phyloP scores from a whole-genome alignment of 2,888 invertebrate species.

The Lysandra coridon region DNA sequence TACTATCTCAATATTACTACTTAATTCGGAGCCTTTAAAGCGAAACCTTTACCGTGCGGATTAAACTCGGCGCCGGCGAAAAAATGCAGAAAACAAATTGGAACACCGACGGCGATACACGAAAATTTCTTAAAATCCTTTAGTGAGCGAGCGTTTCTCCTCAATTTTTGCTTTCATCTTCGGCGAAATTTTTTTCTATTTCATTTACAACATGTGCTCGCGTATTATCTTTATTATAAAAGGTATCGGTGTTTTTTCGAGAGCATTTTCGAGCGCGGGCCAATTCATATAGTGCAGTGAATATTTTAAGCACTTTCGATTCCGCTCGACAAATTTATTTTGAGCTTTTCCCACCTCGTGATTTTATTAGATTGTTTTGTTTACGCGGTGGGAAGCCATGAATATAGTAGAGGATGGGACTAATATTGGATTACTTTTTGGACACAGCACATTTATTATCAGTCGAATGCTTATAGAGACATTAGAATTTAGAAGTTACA shows the following conservation, averaged over 20 bases:
- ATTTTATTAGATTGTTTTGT: constrained; percentile 16
- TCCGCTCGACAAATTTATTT: neutral
- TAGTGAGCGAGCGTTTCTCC: constrained; percentile 19
- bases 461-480: neutral
- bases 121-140: constrained; percentile 44
- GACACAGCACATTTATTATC: too few relatives aligned
- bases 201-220: neutral
- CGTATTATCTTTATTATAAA: constrained; percentile 28
- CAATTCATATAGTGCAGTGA: constrained; percentile 25
- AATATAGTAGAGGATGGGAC: neutral
- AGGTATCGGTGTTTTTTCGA: constrained; percentile 21
- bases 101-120: constrained; percentile 42
- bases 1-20: neutral
- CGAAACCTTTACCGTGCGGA: neutral
- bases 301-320: constrained; percentile 16
- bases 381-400: neutral
- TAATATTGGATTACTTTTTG: too few relatives aligned
- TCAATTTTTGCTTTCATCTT: constrained; percentile 22
- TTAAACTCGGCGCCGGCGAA: constrained; percentile 5
- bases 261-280: neutral
- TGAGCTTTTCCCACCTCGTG: neutral
- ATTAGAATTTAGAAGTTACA: neutral
- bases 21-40: neutral
- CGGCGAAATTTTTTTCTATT: constrained; percentile 19
- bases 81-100: constrained; percentile 29